phyloP scores from a whole-genome alignment of 2,888 invertebrate genomes.

The Beris chalybata region DNA sequence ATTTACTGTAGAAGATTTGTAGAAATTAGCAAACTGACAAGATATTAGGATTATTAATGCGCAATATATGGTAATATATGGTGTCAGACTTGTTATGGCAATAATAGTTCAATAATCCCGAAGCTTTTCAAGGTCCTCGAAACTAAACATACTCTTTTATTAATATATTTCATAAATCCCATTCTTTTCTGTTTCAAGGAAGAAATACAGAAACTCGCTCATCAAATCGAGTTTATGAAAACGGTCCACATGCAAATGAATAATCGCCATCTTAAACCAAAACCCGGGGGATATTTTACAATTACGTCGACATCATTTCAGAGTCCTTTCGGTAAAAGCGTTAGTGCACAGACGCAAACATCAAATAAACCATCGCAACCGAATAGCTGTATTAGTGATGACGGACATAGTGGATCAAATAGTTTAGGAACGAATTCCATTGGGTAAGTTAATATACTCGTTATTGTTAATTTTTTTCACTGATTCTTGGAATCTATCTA shows the following conservation, averaged over 20 bases:
- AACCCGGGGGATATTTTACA: constrained; percentile 80
- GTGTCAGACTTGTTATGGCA: no score
- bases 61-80: no score
- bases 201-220: constrained; percentile 87
- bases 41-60: no score
- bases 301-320: constrained; percentile 60
- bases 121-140: no score
- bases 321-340: constrained; percentile 49
- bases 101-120: no score
- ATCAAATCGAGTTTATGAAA: constrained; percentile 92
- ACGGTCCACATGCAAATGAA: constrained; percentile 93
- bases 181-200: constrained; percentile 61
- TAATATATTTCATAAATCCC: no score
- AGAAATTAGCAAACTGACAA: no score
- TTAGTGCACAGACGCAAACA: constrained; percentile 53
- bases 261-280: constrained; percentile 84
- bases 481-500: no score
- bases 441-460: constrained; percentile 44
- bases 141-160: no score
- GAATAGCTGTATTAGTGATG: constrained; percentile 45
- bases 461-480: background rate
- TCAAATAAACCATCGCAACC: constrained; percentile 39
- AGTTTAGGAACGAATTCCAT: constrained; percentile 46
- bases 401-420: constrained; percentile 47
- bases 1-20: no score